Base-by-base conservation (phyloP, 2,113 vertebrate species). In the Puntigrus tetrazona region DNA sequence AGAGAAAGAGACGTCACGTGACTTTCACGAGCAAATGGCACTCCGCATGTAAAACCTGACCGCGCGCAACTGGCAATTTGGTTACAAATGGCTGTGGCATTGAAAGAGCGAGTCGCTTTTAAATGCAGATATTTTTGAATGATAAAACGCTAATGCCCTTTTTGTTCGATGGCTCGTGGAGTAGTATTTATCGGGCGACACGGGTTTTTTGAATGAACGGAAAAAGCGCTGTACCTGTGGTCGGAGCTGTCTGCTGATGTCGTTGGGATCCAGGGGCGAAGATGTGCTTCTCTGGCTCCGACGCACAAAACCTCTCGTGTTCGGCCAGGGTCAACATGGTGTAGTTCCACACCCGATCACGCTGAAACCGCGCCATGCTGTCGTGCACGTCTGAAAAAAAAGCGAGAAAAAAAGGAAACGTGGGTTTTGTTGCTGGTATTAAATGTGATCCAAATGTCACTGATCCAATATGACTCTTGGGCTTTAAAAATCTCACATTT, bases 271-370 rank as follows among this genome's bases (percentile, higher is more conserved):
- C 87, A 98, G 94, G 47, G 96, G 96, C 96, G 6, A 98, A 98
- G 38, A 98, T 78, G 3, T 94, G 94, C 89, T 99, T n/a, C 97
- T 0, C 97, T 94, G 0, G 97, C 97, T 0, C 97, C 97, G 1
- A 98, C 95, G 0, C 98, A 98, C 59, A 99, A 91, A 20, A 97
- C 90, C 92, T 92, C 25, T 96, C 95, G 1, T 92, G 92, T 84
- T 97, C 95, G 0, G 96, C 96, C 91, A 99, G 93, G 1, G 94
- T 97, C 92, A 98, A 90, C 3, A 96, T 96, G 89, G 95, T 94
- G 92, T 97, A 98, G 91, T 98, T 96, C 52, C 94, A 97, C 72
- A 97, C 93, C 31, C 96, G 96, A 0, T 90, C 91, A 0, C 88
- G 25, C 94, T n/a, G 96, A 92, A 98, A 97, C 36, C 94, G 93